Percentiles rank a stretch among this genome's conserved stretches.
Evolutionary conservation across 2,888 invertebrate genomes (phyloP).

Genomic region (Parnassius orleans): DNA sequence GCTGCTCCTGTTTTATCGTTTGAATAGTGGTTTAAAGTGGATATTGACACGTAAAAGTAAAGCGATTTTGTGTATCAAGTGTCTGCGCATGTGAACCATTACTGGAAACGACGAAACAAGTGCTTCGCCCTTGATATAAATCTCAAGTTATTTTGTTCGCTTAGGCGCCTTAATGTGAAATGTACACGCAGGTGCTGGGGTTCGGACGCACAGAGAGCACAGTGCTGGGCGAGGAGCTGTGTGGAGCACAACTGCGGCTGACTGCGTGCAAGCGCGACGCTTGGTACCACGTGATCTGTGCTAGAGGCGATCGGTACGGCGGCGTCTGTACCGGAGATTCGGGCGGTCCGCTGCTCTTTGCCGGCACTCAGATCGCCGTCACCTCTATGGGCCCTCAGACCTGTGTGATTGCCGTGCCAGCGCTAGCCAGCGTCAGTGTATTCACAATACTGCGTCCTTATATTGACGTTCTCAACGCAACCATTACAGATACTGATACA

Average conservation of each 20-base stretch:
- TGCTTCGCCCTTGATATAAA: too few species aligned
- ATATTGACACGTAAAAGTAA: too few species aligned
- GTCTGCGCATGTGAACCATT: too few species aligned
- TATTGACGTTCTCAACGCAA: conserved; percentile 53
- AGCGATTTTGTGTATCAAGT: too few species aligned
- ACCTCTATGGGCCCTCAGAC: conserved; percentile 64
- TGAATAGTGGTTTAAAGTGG: too few species aligned
- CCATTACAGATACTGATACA: conserved; percentile 49
- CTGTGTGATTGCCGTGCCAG: conserved; percentile 40
- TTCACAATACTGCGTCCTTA: conserved; percentile 59
- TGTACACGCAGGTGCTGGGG: conserved; percentile 51
- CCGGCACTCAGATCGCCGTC: conserved; percentile 51
- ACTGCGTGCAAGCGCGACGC: conserved; percentile 48
- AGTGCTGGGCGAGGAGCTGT: conserved; percentile 52
- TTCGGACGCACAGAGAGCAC: conserved; percentile 59
- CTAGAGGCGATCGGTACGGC: conserved; percentile 34
- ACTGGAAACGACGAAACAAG: too few species aligned
- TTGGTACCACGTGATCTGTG: conserved; percentile 59
- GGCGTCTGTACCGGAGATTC: conserved; percentile 72
- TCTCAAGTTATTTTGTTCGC: too few species aligned
- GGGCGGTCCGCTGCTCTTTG: conserved; percentile 60
- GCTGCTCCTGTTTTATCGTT: too few species aligned
- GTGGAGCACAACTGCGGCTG: conserved; percentile 49
- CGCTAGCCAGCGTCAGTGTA: conserved; percentile 53
- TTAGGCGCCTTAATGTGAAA: too few species aligned